Percentiles rank a stretch among this genome's conserved stretches.
phyloP scores from a whole-genome alignment of 2,888 invertebrate species.

The Acrobasis suavella region DNA sequence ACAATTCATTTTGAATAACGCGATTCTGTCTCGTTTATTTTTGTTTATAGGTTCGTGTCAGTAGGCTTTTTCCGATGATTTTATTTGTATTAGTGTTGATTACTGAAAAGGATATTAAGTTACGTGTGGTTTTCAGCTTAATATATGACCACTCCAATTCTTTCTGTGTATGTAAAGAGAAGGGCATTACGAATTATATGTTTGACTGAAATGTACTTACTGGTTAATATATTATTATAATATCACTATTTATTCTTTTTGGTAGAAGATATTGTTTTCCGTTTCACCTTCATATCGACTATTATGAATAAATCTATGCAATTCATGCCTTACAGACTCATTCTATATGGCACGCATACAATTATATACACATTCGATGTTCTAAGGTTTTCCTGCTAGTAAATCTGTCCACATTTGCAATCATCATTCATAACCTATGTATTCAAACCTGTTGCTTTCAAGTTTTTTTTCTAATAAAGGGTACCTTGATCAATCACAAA shows the following conservation, averaged over 20 bases:
- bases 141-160: too few species aligned
- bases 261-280: not conserved
- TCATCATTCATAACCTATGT: too few species aligned
- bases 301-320: not conserved
- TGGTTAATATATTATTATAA: too few species aligned
- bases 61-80: constrained; percentile 47
- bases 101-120: constrained; percentile 35
- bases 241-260: constrained; percentile 8
- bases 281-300: not conserved
- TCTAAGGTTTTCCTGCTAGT: too few species aligned
- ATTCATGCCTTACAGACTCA: not conserved
- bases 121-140: too few species aligned
- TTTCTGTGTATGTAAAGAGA: too few species aligned
- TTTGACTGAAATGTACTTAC: too few species aligned
- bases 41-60: constrained; percentile 72
- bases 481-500: too few species aligned
- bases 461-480: too few species aligned
- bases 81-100: constrained; percentile 44
- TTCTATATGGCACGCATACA: not conserved
- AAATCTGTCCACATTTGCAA: too few species aligned
- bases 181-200: too few species aligned
- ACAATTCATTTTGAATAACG: constrained; percentile 73
- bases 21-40: constrained; percentile 69
- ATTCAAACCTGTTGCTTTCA: too few species aligned
- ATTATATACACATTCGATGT: not conserved